A percentile compares a stretch with the other conserved stretches of the same genome.
Evolutionary conservation across 2,113 vertebrate species (phyloP).

Genomic region (Toxostoma redivivum): DNA sequence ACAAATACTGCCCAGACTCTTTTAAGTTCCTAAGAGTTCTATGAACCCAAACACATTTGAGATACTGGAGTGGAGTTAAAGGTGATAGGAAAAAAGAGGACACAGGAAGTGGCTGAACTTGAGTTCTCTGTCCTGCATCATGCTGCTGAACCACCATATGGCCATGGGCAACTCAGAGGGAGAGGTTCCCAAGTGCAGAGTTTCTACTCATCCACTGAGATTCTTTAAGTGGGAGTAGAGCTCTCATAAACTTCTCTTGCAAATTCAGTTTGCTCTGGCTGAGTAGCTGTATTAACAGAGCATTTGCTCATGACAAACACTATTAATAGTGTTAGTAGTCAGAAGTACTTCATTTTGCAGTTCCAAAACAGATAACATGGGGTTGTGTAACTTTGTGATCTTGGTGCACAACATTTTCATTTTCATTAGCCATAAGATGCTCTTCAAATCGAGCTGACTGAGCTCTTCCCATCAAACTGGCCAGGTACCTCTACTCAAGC

Average conservation of each 20-base stretch:
- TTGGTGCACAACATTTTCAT: background rate
- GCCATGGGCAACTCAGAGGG: accelerated
- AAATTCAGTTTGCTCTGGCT: background rate
- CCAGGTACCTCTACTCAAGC: background rate
- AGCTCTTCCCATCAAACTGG: background rate
- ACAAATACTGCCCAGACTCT: background rate
- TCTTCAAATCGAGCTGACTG: background rate
- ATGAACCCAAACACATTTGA: background rate
- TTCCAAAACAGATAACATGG: background rate
- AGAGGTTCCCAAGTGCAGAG: background rate
- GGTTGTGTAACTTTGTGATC: background rate
- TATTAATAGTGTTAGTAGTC: too few relatives aligned
- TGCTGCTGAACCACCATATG: background rate
- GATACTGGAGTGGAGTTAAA: background rate
- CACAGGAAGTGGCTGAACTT: background rate
- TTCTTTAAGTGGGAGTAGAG: background rate
- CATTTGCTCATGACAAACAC: background rate
- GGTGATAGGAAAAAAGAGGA: background rate
- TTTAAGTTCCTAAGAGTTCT: background rate
- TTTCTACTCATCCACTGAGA: background rate
- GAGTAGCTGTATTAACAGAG: background rate
- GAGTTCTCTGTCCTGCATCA: accelerated
- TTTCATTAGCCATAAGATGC: background rate
- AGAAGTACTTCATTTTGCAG: background rate
- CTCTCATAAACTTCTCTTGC: background rate